Conservation (phyloP, 2,888 invertebrate genomes). For the Sepiola atlantica region DNA sequence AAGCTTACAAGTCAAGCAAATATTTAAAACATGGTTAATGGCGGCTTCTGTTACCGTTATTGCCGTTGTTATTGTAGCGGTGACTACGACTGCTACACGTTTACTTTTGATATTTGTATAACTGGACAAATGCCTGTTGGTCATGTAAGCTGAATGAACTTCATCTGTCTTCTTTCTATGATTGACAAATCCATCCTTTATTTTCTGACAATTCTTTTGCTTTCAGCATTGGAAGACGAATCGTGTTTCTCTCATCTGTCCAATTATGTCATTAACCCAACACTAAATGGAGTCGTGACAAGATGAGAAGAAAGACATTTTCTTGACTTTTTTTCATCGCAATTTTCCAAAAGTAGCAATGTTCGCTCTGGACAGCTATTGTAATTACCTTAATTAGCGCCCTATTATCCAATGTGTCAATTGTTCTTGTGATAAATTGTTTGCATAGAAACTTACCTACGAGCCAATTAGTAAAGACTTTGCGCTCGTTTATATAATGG, state of each 20-base stretch:
- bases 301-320: not conserved
- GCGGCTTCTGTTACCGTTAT: too few species aligned
- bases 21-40: too few species aligned
- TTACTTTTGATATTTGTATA: too few species aligned
- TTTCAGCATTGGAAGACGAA: not conserved
- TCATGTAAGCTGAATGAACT: too few species aligned
- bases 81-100: too few species aligned
- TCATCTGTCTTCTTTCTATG: not conserved
- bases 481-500: not conserved
- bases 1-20: too few species aligned
- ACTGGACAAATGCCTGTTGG: too few species aligned
- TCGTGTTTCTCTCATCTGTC: not conserved
- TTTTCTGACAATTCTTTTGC: not conserved
- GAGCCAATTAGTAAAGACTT: not conserved
- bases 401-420: not conserved
- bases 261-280: not conserved
- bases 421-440: constrained; percentile 32
- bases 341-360: not conserved
- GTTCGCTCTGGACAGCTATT: not conserved
- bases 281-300: not conserved
- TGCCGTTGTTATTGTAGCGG: too few species aligned
- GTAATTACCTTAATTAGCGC: not conserved
- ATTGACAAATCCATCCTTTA: not conserved
- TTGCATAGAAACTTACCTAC: not conserved
- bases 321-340: not conserved